Conservation (phyloP, 2,797 vertebrate species). For the Australoheros facetus region DNA sequence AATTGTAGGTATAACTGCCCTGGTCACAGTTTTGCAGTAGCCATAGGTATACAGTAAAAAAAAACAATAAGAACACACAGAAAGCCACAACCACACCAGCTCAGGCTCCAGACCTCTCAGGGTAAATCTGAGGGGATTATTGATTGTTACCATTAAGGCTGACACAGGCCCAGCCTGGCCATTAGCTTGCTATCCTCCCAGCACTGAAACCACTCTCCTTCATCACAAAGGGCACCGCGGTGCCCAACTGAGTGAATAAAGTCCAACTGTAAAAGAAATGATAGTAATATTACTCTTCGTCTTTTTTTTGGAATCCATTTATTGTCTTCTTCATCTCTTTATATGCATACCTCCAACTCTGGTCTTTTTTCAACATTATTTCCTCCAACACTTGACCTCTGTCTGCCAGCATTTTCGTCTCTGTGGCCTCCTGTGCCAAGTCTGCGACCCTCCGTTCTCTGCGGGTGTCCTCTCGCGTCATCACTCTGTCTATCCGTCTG, state of each 20-base stretch:
- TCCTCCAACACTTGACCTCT: constrained; percentile 36
- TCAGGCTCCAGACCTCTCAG: constrained; percentile 20
- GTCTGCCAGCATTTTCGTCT: constrained; percentile 11
- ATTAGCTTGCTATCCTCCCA: constrained; percentile 46
- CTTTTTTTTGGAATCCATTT: background rate
- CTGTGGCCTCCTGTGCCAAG: constrained; percentile 2
- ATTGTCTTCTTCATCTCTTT: background rate
- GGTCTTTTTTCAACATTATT: background rate
- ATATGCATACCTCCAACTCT: background rate
- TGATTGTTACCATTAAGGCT: constrained; percentile 57
- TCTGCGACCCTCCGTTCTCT: background rate
- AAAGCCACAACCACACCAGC: constrained; percentile 15
- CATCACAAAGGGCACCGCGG: constrained; percentile 56
- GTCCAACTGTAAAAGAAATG: constrained; percentile 13
- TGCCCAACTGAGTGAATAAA: constrained; percentile 23
- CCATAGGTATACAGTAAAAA: background rate
- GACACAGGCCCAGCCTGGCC: constrained; percentile 28
- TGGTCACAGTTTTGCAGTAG: background rate
- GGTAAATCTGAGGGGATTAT: constrained; percentile 52
- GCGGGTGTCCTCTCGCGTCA: constrained; percentile 34
- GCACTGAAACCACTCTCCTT: constrained; percentile 41
- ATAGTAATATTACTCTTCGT: constrained; percentile 29
- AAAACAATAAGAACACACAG: background rate
- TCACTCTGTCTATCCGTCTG: constrained; percentile 1
- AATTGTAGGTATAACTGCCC: background rate